These are phyloP conservation scores for Calameuta pallipes DNA, from an alignment of 2,888 invertebrate genomes.

Conservation along the genomic window DNA sequence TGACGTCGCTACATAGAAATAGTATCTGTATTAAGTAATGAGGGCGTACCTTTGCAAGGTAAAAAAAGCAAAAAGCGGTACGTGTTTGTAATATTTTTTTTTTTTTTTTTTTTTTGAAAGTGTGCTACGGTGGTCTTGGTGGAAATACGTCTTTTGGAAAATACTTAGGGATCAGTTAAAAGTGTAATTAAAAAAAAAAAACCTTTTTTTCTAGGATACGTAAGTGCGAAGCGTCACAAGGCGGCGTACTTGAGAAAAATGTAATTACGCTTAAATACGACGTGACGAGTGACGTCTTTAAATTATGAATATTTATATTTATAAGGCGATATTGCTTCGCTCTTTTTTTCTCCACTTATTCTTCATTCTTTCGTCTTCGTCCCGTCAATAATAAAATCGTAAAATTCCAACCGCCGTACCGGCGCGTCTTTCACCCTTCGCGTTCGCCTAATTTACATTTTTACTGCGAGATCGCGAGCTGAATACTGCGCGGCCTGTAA, in stretches of 20 bases:
- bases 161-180: neutral
- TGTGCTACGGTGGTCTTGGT: neutral
- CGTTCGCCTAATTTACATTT: neutral
- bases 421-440: neutral
- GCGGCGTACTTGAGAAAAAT: too few species aligned
- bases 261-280: too few species aligned
- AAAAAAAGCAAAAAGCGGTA: neutral
- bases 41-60: neutral
- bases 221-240: neutral
- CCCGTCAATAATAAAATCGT: neutral
- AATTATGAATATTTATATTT: neutral
- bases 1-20: neutral
- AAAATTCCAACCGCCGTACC: neutral
- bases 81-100: neutral
- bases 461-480: neutral
- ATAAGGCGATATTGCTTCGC: neutral
- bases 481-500: neutral
- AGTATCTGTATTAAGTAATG: neutral
- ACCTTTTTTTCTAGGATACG: neutral
- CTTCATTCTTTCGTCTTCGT: neutral
- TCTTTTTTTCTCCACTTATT: neutral
- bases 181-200: neutral
- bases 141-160: neutral
- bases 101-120: neutral
- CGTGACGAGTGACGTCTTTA: neutral